A percentile compares a stretch with the other conserved stretches of the same genome.
phyloP scores from a whole-genome alignment of 2,888 invertebrate genomes.

The Biston betularia region DNA sequence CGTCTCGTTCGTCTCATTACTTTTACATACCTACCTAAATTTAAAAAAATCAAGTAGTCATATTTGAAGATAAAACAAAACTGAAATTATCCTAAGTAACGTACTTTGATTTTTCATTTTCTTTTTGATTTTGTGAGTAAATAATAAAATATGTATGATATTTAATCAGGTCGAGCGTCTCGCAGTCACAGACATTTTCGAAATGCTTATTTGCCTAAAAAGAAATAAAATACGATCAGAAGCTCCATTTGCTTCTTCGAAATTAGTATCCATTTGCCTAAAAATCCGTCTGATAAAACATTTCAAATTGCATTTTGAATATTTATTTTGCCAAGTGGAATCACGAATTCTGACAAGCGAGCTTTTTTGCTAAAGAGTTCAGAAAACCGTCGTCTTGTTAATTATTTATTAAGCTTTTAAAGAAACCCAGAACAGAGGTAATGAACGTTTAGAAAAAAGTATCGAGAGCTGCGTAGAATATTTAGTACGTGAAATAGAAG shows the following conservation, averaged over 20 bases:
- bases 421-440: slow-evolving; percentile 60
- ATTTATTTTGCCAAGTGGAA: slow-evolving; percentile 60
- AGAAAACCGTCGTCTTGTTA: slow-evolving; percentile 66
- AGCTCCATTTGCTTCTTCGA: slow-evolving; percentile 25
- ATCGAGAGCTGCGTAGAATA: slow-evolving; percentile 55
- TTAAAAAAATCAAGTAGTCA: no score
- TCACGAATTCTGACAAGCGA: slow-evolving; percentile 50
- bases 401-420: slow-evolving; percentile 76
- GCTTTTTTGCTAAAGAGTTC: slow-evolving; percentile 59
- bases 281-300: slow-evolving; percentile 38
- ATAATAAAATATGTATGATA: not conserved
- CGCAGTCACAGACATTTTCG: slow-evolving; percentile 10
- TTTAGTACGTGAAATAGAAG: slow-evolving; percentile 38
- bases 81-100: not conserved
- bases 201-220: slow-evolving; percentile 19
- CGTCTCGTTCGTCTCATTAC: no score
- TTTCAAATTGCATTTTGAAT: slow-evolving; percentile 54
- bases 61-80: not conserved
- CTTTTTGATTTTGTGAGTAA: slow-evolving; percentile 1
- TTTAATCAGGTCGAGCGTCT: not conserved
- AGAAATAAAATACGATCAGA: slow-evolving; percentile 20
- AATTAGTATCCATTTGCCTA: slow-evolving; percentile 29
- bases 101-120: not conserved
- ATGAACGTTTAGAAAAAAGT: slow-evolving; percentile 59
- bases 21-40: no score